Percentiles rank a stretch among this genome's conserved stretches.
Conservation (phyloP, 2,113 vertebrate genomes). For the Glaucomys volans region DNA sequence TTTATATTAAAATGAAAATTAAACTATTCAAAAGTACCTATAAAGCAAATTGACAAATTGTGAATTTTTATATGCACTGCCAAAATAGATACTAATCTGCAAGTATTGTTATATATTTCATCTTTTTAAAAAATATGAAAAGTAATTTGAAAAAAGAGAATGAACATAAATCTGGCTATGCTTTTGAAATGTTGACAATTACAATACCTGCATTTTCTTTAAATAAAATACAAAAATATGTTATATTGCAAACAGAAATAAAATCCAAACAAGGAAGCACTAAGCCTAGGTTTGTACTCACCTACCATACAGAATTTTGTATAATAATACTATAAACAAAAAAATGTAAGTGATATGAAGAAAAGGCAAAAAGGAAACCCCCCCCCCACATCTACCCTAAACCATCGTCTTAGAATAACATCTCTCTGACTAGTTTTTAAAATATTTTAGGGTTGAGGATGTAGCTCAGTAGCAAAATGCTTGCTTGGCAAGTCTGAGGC, state of each 20-base stretch:
- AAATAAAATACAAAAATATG: constrained; percentile 43
- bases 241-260: background rate
- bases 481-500: too few species aligned
- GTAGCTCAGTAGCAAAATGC: too few species aligned
- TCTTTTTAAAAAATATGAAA: constrained; percentile 23
- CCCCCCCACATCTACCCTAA: background rate
- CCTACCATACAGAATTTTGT: background rate
- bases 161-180: constrained; percentile 25
- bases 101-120: background rate
- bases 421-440: background rate
- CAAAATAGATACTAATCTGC: constrained; percentile 10
- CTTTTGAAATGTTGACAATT: constrained; percentile 50
- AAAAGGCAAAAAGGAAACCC: background rate
- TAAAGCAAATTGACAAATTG: background rate
- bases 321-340: constrained; percentile 27
- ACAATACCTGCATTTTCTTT: constrained; percentile 14
- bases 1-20: constrained; percentile 24
- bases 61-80: background rate
- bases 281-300: background rate
- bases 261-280: constrained; percentile 49
- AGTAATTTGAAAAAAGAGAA: constrained; percentile 50
- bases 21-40: constrained; percentile 19
- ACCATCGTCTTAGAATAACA: constrained; percentile 37
- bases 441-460: background rate
- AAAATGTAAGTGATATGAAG: constrained; percentile 28